Evolutionary conservation across 2,888 invertebrate species (phyloP).

Genomic region (Odontocerum albicorne): DNA sequence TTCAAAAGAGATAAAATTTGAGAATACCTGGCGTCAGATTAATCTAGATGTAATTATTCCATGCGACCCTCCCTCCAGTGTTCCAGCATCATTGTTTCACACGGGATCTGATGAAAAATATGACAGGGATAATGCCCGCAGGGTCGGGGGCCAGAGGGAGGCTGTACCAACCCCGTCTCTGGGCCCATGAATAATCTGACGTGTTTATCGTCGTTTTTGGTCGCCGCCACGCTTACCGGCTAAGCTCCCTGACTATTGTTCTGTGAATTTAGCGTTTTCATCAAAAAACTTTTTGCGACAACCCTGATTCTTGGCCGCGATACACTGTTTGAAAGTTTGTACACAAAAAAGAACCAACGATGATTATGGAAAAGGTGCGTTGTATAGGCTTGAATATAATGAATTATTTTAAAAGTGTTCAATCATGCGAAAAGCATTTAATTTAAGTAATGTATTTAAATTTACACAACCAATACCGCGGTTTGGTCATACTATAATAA

Average conservation of each 20-base stretch:
- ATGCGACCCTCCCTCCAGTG: neutral
- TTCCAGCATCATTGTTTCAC: conserved; percentile 25
- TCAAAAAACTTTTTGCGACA: neutral
- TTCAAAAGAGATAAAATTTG: no score
- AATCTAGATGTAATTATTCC: conserved; percentile 21
- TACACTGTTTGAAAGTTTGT: no score
- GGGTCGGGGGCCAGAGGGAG: neutral
- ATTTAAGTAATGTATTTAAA: no score
- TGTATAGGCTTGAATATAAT: no score
- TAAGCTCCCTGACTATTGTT: conserved; percentile 1
- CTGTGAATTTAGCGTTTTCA: neutral
- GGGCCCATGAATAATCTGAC: conserved; percentile 28
- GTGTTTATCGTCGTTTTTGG: conserved; percentile 27
- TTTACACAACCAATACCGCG: no score
- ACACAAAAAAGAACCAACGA: no score
- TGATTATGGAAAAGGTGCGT: no score
- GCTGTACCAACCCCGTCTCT: neutral
- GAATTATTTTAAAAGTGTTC: no score
- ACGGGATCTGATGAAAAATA: conserved; percentile 26
- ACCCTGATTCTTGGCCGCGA: neutral
- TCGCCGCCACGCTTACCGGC: conserved; percentile 4
- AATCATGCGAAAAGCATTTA: no score
- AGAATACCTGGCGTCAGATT: conserved; percentile 2
- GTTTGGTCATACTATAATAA: no score
- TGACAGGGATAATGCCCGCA: conserved; percentile 16